A percentile compares a stretch with the other conserved stretches of the same genome.
phyloP scores from a whole-genome alignment of 2,888 invertebrate species.

The Drosophila ezoana region DNA sequence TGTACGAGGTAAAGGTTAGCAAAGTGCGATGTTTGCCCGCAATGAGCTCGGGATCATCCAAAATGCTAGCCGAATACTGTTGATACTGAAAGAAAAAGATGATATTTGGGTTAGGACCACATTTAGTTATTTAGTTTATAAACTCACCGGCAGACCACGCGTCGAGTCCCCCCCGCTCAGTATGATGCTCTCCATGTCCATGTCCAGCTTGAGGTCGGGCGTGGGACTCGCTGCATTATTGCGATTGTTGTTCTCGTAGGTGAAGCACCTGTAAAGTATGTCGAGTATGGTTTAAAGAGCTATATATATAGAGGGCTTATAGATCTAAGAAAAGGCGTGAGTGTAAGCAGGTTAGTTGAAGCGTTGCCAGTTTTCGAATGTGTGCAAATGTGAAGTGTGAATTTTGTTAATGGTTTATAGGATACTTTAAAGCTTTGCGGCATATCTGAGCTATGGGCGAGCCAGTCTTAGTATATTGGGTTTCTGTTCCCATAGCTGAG shows the following conservation, averaged over 20 bases:
- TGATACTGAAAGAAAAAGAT: conserved; percentile 50
- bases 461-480: neutral
- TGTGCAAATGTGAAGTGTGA: conserved; percentile 66
- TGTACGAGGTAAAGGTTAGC: conserved; percentile 94
- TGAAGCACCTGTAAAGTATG: conserved; percentile 81
- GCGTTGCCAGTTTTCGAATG: conserved; percentile 59
- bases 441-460: conserved; percentile 15
- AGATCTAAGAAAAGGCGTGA: conserved; percentile 43
- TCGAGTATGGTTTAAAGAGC: conserved; percentile 2
- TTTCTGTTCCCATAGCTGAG: conserved; percentile 33
- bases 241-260: conserved; percentile 83
- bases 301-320: neutral
- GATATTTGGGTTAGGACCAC: neutral
- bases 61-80: conserved; percentile 93
- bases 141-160: conserved; percentile 73
- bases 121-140: neutral
- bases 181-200: conserved; percentile 81
- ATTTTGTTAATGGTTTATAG: conserved; percentile 46
- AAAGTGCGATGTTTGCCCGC: conserved; percentile 95
- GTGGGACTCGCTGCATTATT: conserved; percentile 83
- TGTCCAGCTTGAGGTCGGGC: conserved; percentile 83
- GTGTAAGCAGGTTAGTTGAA: conserved; percentile 68
- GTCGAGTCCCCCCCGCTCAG: conserved; percentile 60
- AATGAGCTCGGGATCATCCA: conserved; percentile 97
- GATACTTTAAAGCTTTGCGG: conserved; percentile 20